Evolutionary conservation across 2,113 vertebrate genomes (phyloP), one percentile per base, ranked within the genome.

Genomic region (Archocentrus centrarchus): DNA sequence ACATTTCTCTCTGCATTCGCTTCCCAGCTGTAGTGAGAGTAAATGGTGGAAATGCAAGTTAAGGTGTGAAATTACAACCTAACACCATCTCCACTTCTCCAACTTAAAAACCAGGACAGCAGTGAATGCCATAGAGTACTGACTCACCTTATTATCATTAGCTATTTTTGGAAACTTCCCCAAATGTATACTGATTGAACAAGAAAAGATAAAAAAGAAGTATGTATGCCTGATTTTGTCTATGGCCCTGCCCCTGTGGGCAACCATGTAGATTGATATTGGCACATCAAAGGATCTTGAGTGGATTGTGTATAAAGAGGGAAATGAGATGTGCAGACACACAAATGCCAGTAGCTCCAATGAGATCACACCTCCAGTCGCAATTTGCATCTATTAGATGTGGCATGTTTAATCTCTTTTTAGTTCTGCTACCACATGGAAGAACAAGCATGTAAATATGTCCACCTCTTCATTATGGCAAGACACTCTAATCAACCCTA

Each of bases 41-140:
- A 70, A 85, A 87, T 1, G 75, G 24, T 17, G 7, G 14, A 13
- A 75, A 83, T 86, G 57, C 44, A 82, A 88, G 82, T 92, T 87
- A 81, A 87, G 53, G 88, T 90, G 89, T 91, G 87, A 92, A 92
- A 91, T 90, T 89, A 89, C 80, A 86, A 86, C 80, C 83, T 77
- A 87, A 85, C 85, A 87, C 87, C 24, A 62, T 90, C 86, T 91
- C 81, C 79, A 82, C 77, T 62, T 59, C 78, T 80, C 17, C 37
- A 47, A 61, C 57, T 82, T 35, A 32, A 79, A 90, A 91, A 79
- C 63, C 82, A 79, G 77, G 81, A 59, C 80, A 84, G 66, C 70
- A 60, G 79, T 50, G 68, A 80, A 92, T 79, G 66, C 75, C 2
- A 30, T 11, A 4, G 80, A 85, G 70, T 44, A 53, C 73, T 59